These are phyloP conservation scores for Polyploca ridens DNA, from an alignment of 2,888 invertebrate genomes.

Conservation along the genomic window DNA sequence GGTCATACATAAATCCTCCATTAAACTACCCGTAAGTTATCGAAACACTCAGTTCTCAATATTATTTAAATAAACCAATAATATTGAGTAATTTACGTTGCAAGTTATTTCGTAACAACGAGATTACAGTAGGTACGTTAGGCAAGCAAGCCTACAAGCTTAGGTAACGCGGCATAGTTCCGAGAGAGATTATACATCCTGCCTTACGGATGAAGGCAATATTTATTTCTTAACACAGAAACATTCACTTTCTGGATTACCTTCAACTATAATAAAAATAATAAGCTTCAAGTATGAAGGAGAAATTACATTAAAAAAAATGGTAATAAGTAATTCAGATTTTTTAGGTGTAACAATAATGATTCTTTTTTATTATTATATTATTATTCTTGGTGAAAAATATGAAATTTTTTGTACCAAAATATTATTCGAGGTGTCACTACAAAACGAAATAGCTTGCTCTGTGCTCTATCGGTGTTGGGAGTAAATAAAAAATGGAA, in stretches of 20 bases:
- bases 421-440: too few relatives aligned
- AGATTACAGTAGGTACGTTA: slow-evolving; percentile 52
- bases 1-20: not conserved
- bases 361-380: too few relatives aligned
- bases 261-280: not conserved
- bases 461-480: too few relatives aligned
- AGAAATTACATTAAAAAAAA: too few relatives aligned
- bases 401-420: too few relatives aligned
- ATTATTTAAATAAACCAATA: slow-evolving; percentile 31
- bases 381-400: too few relatives aligned
- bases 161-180: slow-evolving; percentile 75
- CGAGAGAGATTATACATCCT: slow-evolving; percentile 73
- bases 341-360: too few relatives aligned
- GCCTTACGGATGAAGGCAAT: slow-evolving; percentile 49
- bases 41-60: not conserved
- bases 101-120: slow-evolving; percentile 62
- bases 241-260: slow-evolving; percentile 37
- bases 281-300: not conserved
- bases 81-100: slow-evolving; percentile 46
- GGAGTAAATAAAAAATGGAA: too few relatives aligned
- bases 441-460: too few relatives aligned
- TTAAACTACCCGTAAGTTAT: not conserved
- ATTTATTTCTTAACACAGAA: slow-evolving; percentile 45
- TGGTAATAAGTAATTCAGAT: too few relatives aligned
- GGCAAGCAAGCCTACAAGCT: slow-evolving; percentile 60